Base-by-base conservation (phyloP, 2,113 vertebrate genomes). In the Caranx ignobilis region DNA sequence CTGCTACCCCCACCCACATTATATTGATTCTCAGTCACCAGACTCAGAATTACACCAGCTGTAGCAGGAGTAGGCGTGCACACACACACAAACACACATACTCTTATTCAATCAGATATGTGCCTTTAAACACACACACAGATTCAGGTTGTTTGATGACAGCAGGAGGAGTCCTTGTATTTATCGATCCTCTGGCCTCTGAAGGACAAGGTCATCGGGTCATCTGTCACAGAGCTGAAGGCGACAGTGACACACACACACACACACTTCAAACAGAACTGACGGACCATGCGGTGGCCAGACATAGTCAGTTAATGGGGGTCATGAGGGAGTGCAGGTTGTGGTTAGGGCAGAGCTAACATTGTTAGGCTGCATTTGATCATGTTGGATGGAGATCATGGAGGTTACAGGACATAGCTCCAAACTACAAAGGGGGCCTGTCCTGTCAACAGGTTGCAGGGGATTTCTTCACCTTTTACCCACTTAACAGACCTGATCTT, bases 151-250 rank as follows among this genome's bases (percentile, higher is more conserved):
- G 85, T 92, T 90, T 90, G 87, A 88, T 71, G 83, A 69, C 21
- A 12, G 67, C 68, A 60, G 76, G 61, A 79, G 70, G 52, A 86
- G 81, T 77, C 67, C 75, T 94, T 82, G 87, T 87, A 64, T 69
- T 52, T 89, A 94, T 94, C 68, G 93, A 93, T 92, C 87, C 59
- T 48, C 39, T 26, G n/a, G 74, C 84, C 81, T 83, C 71, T 88
- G 75, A 94, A 92, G 89, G 91, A 91, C 89, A 86, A 88, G 91
- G 91, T 91, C 86, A 41, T 35, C 0, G 54, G 90, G 93, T 92
- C 89, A 89, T 80, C 89, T 87, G 88, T 88, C 91, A 87, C 86
- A 26, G 63, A 62, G 84, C 82, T 47, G 62, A 47, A 79, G 71
- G 79, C 65, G 80, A 90, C 89, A 75, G 76, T 80, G 85, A 89